Evolutionary conservation across 2,797 vertebrate genomes (phyloP), one percentile per base, ranked within the genome.

Genomic region (Ficedula albicollis): DNA sequence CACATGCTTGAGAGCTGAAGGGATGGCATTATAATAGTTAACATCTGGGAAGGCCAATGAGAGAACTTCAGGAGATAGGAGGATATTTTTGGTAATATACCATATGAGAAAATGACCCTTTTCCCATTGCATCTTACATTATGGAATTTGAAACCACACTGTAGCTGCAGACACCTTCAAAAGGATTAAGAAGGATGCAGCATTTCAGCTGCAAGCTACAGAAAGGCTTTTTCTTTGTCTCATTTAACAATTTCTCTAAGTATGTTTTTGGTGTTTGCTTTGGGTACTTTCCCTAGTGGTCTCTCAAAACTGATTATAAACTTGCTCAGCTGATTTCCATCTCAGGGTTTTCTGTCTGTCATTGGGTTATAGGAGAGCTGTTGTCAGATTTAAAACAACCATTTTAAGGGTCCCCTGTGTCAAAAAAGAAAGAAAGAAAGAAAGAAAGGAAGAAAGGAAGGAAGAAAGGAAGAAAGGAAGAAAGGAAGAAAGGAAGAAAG

Each of bases 181-280:
- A 75, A 92, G n/a, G n/a, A 21, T 91, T 83, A 79, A 79, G 70
- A 89, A 62, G 39, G 39, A 76, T 81, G 66, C 46, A 62, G 63
- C 66, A 41, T 86, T 90, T 90, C 36, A 51, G 1, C 30, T 76
- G 17, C 48, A 87, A 89, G 55, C 15, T 74, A 55, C 43, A 55
- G 74, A 86, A 87, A 84, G 59, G 43, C 54, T 90, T 92, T 86
- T 91, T 62, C 77, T 87, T 89, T 83, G 64, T 74, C 51, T 89
- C 43, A 15, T 89, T 93, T 87, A 84, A 82, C 23, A 67, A 29
- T 73, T 79, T 82, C 39, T 93, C 0, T 44, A 58, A 79, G 52
- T 69, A 77, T 62, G 36, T 55, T 92, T 94, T 95, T 87, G 63
- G 44, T 81, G 18, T 46, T 69, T 79, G 36, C 74, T 90, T 82